phyloP scores from a whole-genome alignment of 2,797 vertebrate genomes.

The Diplodus puntazzo region DNA sequence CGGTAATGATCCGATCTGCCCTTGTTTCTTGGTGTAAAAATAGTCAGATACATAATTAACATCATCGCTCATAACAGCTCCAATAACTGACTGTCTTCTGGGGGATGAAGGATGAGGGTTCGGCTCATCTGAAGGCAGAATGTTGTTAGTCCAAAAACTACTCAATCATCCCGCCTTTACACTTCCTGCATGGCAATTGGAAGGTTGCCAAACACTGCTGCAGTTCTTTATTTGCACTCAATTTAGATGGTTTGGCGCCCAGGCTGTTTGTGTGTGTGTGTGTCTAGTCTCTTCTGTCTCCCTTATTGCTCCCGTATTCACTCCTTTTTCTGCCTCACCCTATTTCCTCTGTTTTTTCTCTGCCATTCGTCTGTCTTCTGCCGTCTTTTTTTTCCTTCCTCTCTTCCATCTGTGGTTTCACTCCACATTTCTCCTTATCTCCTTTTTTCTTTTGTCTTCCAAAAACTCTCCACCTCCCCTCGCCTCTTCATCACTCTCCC shows the following conservation, averaged over 20 bases:
- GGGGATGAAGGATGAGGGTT: slow-evolving; percentile 72
- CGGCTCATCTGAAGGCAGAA: slow-evolving; percentile 65
- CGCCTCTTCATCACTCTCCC: slow-evolving; percentile 28
- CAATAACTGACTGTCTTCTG: slow-evolving; percentile 76
- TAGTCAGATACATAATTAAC: slow-evolving; percentile 83
- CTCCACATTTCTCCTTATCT: slow-evolving; percentile 40
- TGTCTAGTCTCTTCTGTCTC: slow-evolving; percentile 47
- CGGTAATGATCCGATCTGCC: slow-evolving; percentile 78
- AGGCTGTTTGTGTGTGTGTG: slow-evolving; percentile 35
- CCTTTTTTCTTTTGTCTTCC: slow-evolving; percentile 43
- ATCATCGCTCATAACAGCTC: slow-evolving; percentile 82
- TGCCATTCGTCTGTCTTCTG: slow-evolving; percentile 41
- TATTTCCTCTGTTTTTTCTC: slow-evolving; percentile 31
- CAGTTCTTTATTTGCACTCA: slow-evolving; percentile 73
- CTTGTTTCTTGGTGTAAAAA: slow-evolving; percentile 81
- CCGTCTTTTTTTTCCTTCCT: slow-evolving; percentile 30
- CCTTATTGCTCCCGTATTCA: slow-evolving; percentile 54
- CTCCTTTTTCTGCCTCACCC: slow-evolving; percentile 37
- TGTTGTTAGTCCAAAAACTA: slow-evolving; percentile 76
- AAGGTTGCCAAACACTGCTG: slow-evolving; percentile 66
- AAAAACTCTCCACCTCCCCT: slow-evolving; percentile 39
- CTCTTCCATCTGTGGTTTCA: slow-evolving; percentile 39
- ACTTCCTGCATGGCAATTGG: slow-evolving; percentile 73
- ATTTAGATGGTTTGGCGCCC: slow-evolving; percentile 67
- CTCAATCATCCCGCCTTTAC: slow-evolving; percentile 78